Evolutionary conservation across 2,888 invertebrate genomes (phyloP), one percentile per base, ranked within the genome.

Genomic region (Junonia oenone): DNA sequence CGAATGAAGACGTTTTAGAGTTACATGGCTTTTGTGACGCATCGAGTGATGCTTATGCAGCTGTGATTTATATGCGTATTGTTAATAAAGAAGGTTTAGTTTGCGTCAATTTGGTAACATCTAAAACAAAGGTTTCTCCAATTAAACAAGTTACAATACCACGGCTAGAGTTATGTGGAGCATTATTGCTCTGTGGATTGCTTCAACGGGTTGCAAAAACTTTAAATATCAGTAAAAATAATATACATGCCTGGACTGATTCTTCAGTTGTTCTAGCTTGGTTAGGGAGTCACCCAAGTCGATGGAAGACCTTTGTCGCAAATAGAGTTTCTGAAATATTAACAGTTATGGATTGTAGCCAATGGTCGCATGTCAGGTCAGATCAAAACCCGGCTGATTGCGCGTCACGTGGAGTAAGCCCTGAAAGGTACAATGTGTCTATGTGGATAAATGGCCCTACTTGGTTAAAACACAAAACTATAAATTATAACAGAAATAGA

Each of bases 11-110:
- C n/a, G n/a, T n/a, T n/a, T n/a, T n/a, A n/a, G 2, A 68, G 15
- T 35, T 68, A 17, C 65, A 67, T 15, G 68, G 66, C 0, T 68
- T 68, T 11, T 55, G 55, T 9, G 68, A 68, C 13, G 62, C 67
- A 0, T 63, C 67, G 0, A 61, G 43, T 6, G 13, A 22, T 2
- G 68, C 64, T 0, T 65, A 65, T 43, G 58, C 63, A 2, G 66
- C 62, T 2, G 63, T 56, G 0, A 56, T 63, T 0, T 63, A 65
- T 31, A n/a, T n/a, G n/a, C n/a, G n/a, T n/a, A n/a, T n/a, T n/a
- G n/a, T n/a, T n/a, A n/a, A n/a, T n/a, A n/a, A n/a, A n/a, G n/a
- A n/a, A n/a, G n/a, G n/a, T n/a, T n/a, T n/a, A n/a, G n/a, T n/a
- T n/a, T n/a, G n/a, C n/a, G n/a, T n/a, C n/a, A n/a, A n/a, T n/a